phyloP scores from a whole-genome alignment of 2,113 vertebrate species.

The Mellivora capensis region DNA sequence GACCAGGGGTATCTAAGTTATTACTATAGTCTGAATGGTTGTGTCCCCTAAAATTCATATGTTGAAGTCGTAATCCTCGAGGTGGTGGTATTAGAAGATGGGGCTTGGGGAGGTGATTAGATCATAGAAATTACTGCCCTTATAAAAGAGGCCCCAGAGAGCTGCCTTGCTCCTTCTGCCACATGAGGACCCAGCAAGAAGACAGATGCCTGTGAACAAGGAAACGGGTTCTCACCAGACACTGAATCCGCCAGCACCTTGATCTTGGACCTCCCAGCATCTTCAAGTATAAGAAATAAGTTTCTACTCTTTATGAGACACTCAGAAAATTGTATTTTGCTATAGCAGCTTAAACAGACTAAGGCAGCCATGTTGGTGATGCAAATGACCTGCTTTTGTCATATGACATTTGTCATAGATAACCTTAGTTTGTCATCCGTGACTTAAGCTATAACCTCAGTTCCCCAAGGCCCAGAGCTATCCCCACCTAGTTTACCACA shows the following conservation, averaged over 20 bases:
- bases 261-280: neutral
- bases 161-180: neutral
- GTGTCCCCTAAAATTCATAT: neutral
- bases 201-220: neutral
- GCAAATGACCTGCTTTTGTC: neutral
- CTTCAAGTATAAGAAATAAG: neutral
- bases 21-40: neutral
- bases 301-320: neutral
- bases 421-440: neutral
- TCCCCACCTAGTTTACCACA: neutral
- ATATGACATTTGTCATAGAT: neutral
- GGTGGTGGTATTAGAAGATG: neutral
- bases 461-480: neutral
- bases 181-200: neutral
- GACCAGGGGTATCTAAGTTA: neutral
- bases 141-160: neutral
- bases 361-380: neutral
- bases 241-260: neutral
- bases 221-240: neutral
- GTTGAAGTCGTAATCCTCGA: neutral
- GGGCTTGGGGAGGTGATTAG: neutral
- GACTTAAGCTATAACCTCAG: neutral
- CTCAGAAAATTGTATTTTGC: neutral
- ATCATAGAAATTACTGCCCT: neutral
- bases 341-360: neutral